phyloP scores from a whole-genome alignment of 2,113 vertebrate species.

The Manacus vitellinus region DNA sequence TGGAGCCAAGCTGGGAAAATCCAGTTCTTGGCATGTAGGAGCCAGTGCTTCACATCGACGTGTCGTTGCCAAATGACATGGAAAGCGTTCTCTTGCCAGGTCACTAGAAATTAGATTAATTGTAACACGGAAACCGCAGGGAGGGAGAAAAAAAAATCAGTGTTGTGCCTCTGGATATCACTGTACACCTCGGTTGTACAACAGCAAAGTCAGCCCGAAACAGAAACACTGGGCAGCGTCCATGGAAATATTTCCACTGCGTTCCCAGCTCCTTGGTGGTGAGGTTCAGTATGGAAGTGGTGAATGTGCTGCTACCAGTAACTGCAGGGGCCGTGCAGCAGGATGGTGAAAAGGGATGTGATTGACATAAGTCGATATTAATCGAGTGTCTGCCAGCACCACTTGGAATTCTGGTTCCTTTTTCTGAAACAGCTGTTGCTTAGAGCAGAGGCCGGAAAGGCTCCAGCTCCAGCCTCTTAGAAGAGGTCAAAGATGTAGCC shows the following conservation, averaged over 20 bases:
- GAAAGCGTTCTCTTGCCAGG: constrained; percentile 23
- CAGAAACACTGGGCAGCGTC: not conserved
- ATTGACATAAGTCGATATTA: not conserved
- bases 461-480: not conserved
- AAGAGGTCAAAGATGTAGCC: not conserved
- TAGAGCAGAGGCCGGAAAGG: not conserved
- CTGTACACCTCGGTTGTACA: not conserved
- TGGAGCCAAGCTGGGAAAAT: constrained; percentile 46
- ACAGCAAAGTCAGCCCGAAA: not conserved
- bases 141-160: not conserved
- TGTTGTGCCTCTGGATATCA: not conserved
- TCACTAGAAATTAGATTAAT: constrained; percentile 70
- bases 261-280: not conserved
- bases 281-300: not conserved
- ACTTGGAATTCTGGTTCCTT: not conserved
- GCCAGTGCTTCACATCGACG: not conserved
- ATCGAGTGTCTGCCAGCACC: not conserved
- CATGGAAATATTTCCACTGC: not conserved
- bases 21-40: constrained; percentile 7
- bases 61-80: constrained; percentile 41
- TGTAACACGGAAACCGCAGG: constrained; percentile 40
- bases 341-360: not conserved
- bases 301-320: not conserved
- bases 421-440: not conserved
- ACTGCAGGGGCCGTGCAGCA: not conserved